phyloP scores from a whole-genome alignment of 2,888 invertebrate genomes.

The Lutraria lutraria region DNA sequence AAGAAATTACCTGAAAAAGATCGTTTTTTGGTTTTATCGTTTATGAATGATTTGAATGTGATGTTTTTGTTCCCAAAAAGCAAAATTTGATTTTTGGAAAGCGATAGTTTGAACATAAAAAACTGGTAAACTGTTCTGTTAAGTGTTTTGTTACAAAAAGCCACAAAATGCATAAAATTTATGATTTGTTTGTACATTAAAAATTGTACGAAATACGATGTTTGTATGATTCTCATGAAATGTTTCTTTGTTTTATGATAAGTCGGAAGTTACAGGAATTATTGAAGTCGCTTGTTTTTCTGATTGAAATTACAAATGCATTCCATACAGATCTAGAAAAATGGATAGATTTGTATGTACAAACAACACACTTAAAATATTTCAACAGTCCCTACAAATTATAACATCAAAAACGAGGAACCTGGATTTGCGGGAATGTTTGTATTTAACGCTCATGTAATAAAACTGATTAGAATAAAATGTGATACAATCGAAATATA shows the following conservation, averaged over 20 bases:
- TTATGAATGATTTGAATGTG: too few relatives aligned
- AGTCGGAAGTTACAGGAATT: background rate
- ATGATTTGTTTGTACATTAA: background rate
- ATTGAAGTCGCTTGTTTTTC: background rate
- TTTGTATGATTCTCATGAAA: background rate
- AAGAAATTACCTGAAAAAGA: too few relatives aligned
- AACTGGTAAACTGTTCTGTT: too few relatives aligned
- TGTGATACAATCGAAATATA: background rate
- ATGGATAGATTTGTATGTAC: conserved; percentile 21
- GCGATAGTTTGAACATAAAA: too few relatives aligned
- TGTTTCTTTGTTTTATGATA: background rate
- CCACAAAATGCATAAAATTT: too few relatives aligned
- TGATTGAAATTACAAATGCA: conserved; percentile 23
- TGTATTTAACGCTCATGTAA: background rate
- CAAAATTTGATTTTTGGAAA: too few relatives aligned
- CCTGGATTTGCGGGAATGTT: conserved; percentile 43
- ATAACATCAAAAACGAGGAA: conserved; percentile 39
- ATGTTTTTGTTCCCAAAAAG: too few relatives aligned
- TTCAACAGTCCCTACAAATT: background rate
- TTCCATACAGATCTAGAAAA: conserved; percentile 2
- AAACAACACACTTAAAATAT: conserved; percentile 50
- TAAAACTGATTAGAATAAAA: background rate
- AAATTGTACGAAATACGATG: conserved; percentile 11
- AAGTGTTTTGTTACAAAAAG: too few relatives aligned
- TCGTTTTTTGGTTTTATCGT: too few relatives aligned